Evolutionary conservation across 2,797 vertebrate species (phyloP), one percentile per base, ranked within the genome.

Genomic region (Psittacula echo): DNA sequence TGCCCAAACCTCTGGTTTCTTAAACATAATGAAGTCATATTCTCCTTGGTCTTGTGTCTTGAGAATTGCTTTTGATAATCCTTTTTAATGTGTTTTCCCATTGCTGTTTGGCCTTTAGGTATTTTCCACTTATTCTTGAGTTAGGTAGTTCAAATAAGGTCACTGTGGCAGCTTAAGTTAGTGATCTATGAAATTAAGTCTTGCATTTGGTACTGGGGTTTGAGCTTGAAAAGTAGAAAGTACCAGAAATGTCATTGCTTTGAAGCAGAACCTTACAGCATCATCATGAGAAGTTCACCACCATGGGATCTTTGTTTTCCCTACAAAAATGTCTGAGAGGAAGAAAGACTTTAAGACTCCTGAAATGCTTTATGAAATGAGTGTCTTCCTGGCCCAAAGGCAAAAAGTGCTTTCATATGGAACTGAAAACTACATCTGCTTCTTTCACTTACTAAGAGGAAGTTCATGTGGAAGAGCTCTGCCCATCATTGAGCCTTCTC

Each of bases 51-150:
- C 47, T 85, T 87, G 19, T 74, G 61, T 90, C 56, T 92, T 90
- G 47, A 61, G 53, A 29, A 74, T n/a, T 1, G 5, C 83, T 62
- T 77, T 85, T 53, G 12, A 27, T 67, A 79, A 68, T 79, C 2
- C 20, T 67, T 91, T 86, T 71, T 87, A 86, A 92, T 79, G 67
- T 81, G 29, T 94, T 96, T 96, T 85, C 8, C 82, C 39, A 2
- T 89, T 73, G 22, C 74, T 77, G 34, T 91, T 87, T 94, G 84
- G 30, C 75, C 78, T 95, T 90, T 54, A 80, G 68, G 11, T 93
- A 78, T 90, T 94, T 96, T 95, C 91, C 93, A 81, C 39, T 94
- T 94, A 54, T 21, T 90, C 77, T 87, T 68, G 48, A 72, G 65
- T 85, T 89, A 61, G 23, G 47, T 70, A 9, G 22, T 94, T 94